Evolutionary conservation across 2,888 invertebrate genomes (phyloP), one percentile per base, ranked within the genome.

Genomic region (Zelleria hepariella): DNA sequence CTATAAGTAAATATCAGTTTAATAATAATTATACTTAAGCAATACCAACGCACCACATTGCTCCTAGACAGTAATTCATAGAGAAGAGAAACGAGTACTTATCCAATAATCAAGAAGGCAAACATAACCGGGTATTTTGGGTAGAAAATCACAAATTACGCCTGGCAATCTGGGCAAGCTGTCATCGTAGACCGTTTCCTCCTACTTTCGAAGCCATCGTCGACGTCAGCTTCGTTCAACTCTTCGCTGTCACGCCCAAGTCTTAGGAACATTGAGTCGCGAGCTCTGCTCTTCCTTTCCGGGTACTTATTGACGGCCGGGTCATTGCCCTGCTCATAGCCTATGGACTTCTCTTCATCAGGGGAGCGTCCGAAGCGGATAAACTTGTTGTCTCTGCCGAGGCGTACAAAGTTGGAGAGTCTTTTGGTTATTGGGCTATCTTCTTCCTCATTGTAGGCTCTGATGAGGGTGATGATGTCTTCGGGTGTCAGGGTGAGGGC

Each of bases 371-470:
- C 90, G n/a, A 90, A 78, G 8, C 90, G 73, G 63, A 90, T 81
- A 68, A 90, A 90, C 63, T 84, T 87, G 7, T 83, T 84, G 58
- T 83, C 80, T 0, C 89, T 74, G 3, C 87, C 89, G 1, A 87
- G 76, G 20, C 89, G 70, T 7, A 88, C 73, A 65, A 88, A 88
- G 58, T 74, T 78, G 2, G 83, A 67, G 0, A 75, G 82, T 48
- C 84, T 74, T 64, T 87, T 86, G 6, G 68, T 58, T 0, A 51
- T n/a, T 7, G 83, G 77, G 0, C 63, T 65, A 2, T 85, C 83
- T 58, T 79, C 77, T 20, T 85, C 84, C 5, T 58, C 59, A 60
- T 86, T 85, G 66, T 85, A 87, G 15, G 75, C 71, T 60, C 72
- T 73, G 5, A 87, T 73, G 21, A 88, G 74, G 18, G 81, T 66